A percentile compares a stretch with the other conserved stretches of the same genome.
These are phyloP conservation scores for Exocentrus adspersus DNA, from an alignment of 2,888 invertebrate genomes.

Conservation along the genomic window DNA sequence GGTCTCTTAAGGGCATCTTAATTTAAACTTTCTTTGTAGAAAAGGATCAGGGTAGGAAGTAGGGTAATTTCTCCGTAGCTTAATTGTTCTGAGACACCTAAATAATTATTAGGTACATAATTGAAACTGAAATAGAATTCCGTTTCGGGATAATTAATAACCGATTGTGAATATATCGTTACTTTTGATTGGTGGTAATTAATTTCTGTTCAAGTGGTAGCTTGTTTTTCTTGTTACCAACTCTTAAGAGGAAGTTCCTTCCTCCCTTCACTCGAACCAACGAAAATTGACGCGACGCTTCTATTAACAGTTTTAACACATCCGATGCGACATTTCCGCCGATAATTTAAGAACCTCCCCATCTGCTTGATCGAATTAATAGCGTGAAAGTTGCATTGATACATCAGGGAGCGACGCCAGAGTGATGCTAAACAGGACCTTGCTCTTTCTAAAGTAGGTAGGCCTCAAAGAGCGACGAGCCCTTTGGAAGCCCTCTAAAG, in stretches of 20 bases:
- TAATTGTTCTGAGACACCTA: too few species aligned
- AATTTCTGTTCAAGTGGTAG: too few species aligned
- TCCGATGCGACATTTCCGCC: neutral
- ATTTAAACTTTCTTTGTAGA: constrained; percentile 9
- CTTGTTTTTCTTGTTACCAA: too few species aligned
- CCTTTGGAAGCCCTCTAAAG: constrained; percentile 23
- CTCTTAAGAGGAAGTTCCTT: neutral
- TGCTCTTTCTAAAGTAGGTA: constrained; percentile 23
- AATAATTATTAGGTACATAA: too few species aligned
- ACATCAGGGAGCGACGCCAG: constrained; percentile 14
- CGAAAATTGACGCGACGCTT: neutral
- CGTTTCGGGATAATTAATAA: too few species aligned
- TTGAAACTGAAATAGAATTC: too few species aligned
- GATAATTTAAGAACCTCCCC: neutral
- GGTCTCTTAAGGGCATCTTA: neutral
- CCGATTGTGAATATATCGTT: neutral
- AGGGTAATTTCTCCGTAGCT: too few species aligned
- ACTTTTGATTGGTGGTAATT: neutral
- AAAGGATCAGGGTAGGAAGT: neutral
- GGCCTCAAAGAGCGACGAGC: constrained; percentile 25
- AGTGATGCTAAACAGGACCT: constrained; percentile 23
- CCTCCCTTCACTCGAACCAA: neutral
- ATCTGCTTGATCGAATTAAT: constrained; percentile 26
- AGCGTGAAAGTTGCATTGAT: constrained; percentile 28
- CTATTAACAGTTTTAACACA: too few species aligned